Evolutionary conservation across 2,113 vertebrate genomes (phyloP).

Genomic region (Podocnemis expansa): DNA sequence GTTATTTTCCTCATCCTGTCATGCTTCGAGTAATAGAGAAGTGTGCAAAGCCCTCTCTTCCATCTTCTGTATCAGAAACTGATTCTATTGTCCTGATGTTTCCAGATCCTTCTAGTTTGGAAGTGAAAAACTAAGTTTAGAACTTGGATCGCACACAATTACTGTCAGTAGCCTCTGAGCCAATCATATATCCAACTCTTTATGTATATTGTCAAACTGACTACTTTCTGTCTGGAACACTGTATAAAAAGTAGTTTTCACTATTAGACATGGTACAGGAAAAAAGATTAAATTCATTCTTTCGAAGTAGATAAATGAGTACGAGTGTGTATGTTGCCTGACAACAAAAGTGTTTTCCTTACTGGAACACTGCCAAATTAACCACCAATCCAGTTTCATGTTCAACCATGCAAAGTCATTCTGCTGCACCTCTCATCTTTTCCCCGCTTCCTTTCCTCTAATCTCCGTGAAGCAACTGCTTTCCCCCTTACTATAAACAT

Average conservation of each 20-base stretch:
- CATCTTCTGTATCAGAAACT: not conserved
- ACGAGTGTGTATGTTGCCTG: not conserved
- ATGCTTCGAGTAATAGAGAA: not conserved
- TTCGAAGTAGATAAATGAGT: not conserved
- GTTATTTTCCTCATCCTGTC: not conserved
- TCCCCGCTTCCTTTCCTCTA: not conserved
- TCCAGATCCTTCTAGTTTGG: not conserved
- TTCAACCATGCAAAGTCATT: not conserved
- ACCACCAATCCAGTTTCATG: slow-evolving; percentile 15
- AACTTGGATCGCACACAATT: not conserved
- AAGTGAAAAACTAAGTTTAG: not conserved
- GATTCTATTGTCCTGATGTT: not conserved
- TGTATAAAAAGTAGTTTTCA: not conserved
- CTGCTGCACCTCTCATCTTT: not conserved
- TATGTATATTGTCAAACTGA: not conserved
- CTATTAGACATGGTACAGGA: not conserved
- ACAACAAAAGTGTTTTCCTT: not conserved
- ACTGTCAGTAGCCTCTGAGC: not conserved
- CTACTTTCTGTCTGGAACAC: not conserved
- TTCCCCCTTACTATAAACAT: not conserved
- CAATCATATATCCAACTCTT: not conserved
- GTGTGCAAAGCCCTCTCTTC: not conserved
- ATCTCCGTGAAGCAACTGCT: not conserved
- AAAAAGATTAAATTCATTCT: not conserved
- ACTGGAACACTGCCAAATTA: slow-evolving; percentile 31